Evolutionary conservation across 2,888 invertebrate species (phyloP), one percentile per base, ranked within the genome.

Genomic region (Pasiphila rectangulata): DNA sequence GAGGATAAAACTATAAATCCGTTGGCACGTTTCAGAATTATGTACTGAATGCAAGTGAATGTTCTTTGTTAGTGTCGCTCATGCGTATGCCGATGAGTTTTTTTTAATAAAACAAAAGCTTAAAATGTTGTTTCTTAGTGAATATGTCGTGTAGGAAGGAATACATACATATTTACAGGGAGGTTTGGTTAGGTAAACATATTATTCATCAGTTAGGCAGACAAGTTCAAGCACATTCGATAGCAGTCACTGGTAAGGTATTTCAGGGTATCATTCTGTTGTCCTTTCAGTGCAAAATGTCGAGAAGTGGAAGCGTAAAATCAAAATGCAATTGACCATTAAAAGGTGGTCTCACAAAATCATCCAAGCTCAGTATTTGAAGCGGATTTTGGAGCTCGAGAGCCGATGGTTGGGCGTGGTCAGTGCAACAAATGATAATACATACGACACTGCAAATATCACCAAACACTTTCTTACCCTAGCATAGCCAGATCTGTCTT

Each of bases 171-270:
- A 80, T 80, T 66, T 82, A 84, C 78, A 78, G 59, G 66, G 60
- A 56, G 59, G 63, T 71, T 63, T 50, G 54, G 51, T 56, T 32
- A 13, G 10, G 25, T 27, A 1, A 61, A 60, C 54, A 63, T 63
- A 83, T n/a, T n/a, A n/a, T 80, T 84, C 87, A 87, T 85, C 87
- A 87, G 87, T 81, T 83, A 87, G 86, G 86, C 84, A 86, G 87
- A 87, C 86, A 73, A 70, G 72, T 66, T 55, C 63, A 81, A 83
- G 82, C 81, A 62, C 69, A 72, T 69, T 69, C 66, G 69, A 71
- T 61, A 74, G 71, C 75, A 71, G 64, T 63, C 62, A 63, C 57
- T 57, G 54, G 57, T 63, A 59, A 61, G 56, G 50, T 53, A 51
- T 48, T 30, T 35, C 10, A 42, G 47, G 53, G 59, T 52, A 44